phyloP scores from a whole-genome alignment of 2,113 vertebrate genomes.

The Rhinichthys klamathensis region DNA sequence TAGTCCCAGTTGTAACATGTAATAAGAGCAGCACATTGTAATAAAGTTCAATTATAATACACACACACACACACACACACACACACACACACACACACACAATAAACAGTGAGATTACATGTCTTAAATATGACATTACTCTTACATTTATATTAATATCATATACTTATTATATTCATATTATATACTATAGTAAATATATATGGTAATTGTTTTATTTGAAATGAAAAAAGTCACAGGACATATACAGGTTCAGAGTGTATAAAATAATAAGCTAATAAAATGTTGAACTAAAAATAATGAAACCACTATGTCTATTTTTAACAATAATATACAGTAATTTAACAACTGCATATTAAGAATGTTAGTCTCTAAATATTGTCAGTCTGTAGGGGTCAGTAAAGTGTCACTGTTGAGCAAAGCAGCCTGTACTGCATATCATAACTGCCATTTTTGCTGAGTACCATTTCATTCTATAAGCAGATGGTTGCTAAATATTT shows the following conservation, averaged over 20 bases:
- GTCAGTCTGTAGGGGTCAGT: constrained; percentile 11
- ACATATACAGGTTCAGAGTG: not conserved
- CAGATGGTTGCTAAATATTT: not conserved
- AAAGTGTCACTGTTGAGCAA: constrained; percentile 13
- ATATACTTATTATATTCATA: too few relatives aligned
- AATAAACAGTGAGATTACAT: too few relatives aligned
- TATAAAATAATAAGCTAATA: not conserved
- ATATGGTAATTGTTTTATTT: not conserved
- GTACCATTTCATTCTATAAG: not conserved
- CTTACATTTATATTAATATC: not conserved
- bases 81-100: too few relatives aligned
- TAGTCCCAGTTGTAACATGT: too few relatives aligned
- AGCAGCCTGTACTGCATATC: not conserved
- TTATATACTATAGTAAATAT: too few relatives aligned
- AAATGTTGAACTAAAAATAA: not conserved
- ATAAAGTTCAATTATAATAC: too few relatives aligned
- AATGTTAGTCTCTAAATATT: not conserved
- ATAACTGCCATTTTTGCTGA: not conserved
- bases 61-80: too few relatives aligned
- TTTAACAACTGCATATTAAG: not conserved
- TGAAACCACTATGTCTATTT: not conserved
- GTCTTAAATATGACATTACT: too few relatives aligned
- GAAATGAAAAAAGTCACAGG: not conserved
- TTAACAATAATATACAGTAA: not conserved
- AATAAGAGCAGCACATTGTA: too few relatives aligned